Base-by-base conservation (phyloP, 1,140 invertebrate species). In the Drosophila rufa region DNA sequence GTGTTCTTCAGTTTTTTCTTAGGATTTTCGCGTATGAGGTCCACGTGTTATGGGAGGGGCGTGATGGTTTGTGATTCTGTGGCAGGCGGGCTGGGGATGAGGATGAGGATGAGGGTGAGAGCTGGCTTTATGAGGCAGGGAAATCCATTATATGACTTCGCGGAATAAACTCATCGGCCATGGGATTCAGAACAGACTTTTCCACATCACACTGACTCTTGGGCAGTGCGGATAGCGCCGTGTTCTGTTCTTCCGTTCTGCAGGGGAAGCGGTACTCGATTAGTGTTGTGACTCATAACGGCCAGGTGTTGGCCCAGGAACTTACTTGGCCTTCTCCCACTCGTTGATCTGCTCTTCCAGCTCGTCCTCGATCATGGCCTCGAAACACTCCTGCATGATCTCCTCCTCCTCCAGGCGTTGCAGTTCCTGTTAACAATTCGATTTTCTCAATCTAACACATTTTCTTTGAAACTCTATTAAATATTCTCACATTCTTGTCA, bases 331-430 rank as follows among this genome's bases (percentile, higher is more conserved):
- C 81, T 93, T 92, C 60, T 93, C 90, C 92, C 89, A 91, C 76
- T 91, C 91, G 75, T 86, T 85, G 45, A 93, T 75, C 80, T 93
- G 93, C 80, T 92, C 93, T 61, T 94, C 93, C 46, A 93, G 80
- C 70, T 95, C 95, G 78, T 96, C 96, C 70, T 96, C 96, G 67
- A 97, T 86, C 96, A 97, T 97, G 15, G 96, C 96, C 83, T 97
- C 96, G 58, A 97, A 95, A 86, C 97, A 97, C 89, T 97, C 96
- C 86, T 97, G 96, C 95, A 97, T 97, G 15, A 97, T 92, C 48
- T 96, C 97, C 92, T 98, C 97, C 92, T 98, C 97, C 92, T 97
- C 96, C 17, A 98, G 92, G 84, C 97, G 95, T 93, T 97, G 96
- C 93, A 97, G 95, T 51, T 97, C 96, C 96, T 97, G 79, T 38